Evolutionary conservation across 23 tunicate genomes (phyloP).

Genomic region (Phallusia fumigata): DNA sequence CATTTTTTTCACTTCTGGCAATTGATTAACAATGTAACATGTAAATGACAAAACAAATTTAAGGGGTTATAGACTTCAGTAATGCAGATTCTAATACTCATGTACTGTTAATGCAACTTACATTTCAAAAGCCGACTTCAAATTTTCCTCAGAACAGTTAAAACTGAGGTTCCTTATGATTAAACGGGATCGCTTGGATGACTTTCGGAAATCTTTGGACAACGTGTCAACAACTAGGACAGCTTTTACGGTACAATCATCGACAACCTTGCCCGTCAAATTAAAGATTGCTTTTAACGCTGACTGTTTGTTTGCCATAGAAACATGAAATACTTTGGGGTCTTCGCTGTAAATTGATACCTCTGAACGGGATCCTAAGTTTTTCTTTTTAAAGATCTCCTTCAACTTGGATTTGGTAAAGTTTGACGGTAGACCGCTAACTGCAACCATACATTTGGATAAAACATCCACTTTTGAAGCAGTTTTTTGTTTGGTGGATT

Average conservation of each 20-base stretch:
- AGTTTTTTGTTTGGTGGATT: not conserved
- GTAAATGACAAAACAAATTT: too few species aligned
- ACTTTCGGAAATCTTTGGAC: slow-evolving; percentile 55
- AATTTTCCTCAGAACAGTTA: slow-evolving; percentile 64
- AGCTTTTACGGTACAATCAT: slow-evolving; percentile 33
- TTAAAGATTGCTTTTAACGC: slow-evolving; percentile 66
- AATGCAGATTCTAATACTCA: too few species aligned
- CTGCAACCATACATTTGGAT: slow-evolving; percentile 6
- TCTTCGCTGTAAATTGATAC: not conserved
- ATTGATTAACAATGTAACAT: too few species aligned
- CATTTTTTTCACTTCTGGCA: too few species aligned
- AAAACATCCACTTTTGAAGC: not conserved
- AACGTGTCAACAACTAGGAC: slow-evolving; percentile 32
- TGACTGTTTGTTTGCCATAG: slow-evolving; percentile 46
- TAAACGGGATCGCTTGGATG: slow-evolving; percentile 70
- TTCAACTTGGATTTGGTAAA: not conserved
- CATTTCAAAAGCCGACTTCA: slow-evolving; percentile 57
- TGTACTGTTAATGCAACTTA: slow-evolving; percentile 8
- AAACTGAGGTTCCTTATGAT: slow-evolving; percentile 87
- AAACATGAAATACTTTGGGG: slow-evolving; percentile 1
- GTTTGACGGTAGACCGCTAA: slow-evolving; percentile 7
- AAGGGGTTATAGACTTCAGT: too few species aligned
- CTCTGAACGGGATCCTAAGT: not conserved
- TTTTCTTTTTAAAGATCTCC: slow-evolving; percentile 19
- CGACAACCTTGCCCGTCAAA: slow-evolving; percentile 42